These are phyloP conservation scores for Calvadosia cruxmelitensis DNA, from an alignment of 30 jellyfish, hydroid and myxozoan genomes.

Conservation along the genomic window DNA sequence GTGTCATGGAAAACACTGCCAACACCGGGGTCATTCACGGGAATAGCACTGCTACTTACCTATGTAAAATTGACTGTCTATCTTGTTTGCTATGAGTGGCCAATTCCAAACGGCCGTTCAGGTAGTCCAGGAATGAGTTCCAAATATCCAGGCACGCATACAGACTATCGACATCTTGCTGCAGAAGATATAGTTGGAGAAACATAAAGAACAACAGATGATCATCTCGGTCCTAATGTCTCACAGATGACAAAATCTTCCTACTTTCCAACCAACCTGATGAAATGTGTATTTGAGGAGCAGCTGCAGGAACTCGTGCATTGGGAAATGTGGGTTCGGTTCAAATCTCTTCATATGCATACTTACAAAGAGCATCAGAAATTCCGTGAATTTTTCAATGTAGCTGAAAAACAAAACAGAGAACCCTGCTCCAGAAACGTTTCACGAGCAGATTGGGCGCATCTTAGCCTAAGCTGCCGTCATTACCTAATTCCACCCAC, in stretches of 20 bases:
- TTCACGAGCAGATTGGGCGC: background rate
- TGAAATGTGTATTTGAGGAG: conserved; percentile 51
- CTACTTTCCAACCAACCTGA: conserved; percentile 49
- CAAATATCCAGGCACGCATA: conserved; percentile 69
- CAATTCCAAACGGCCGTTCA: conserved; percentile 8
- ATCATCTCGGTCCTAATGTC: too few relatives aligned
- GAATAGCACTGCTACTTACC: too few relatives aligned
- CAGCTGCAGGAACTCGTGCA: conserved; percentile 51
- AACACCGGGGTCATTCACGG: too few relatives aligned
- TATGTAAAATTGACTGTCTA: background rate
- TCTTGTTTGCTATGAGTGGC: background rate
- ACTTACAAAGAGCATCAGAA: conserved; percentile 62
- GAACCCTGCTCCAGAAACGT: background rate
- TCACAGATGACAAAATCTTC: too few relatives aligned
- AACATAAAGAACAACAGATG: too few relatives aligned
- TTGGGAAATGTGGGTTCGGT: conserved; percentile 71
- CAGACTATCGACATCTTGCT: conserved; percentile 65
- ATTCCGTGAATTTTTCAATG: conserved; percentile 91
- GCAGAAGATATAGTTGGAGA: too few relatives aligned
- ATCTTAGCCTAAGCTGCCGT: too few relatives aligned
- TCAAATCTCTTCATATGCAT: conserved; percentile 85
- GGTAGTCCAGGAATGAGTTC: conserved; percentile 62
- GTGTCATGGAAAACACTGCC: too few relatives aligned
- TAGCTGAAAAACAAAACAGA: conserved; percentile 38
- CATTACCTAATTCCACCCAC: too few relatives aligned